These are phyloP conservation scores for Tylochromis polylepis DNA, from an alignment of 2,113 vertebrate species.

Conservation along the genomic window DNA sequence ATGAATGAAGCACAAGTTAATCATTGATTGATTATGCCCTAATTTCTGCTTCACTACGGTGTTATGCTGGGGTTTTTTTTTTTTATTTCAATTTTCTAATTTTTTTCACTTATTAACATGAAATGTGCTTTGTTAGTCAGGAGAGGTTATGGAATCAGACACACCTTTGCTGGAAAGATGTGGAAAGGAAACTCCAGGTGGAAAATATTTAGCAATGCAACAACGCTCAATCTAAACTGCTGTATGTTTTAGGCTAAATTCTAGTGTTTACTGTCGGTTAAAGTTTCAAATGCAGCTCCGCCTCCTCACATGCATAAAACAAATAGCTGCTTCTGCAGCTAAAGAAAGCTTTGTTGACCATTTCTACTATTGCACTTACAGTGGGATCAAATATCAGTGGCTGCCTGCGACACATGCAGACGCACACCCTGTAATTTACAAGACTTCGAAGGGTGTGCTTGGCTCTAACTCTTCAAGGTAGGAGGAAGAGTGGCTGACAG, in stretches of 20 bases:
- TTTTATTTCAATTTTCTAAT: not conserved
- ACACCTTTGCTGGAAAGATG: not conserved
- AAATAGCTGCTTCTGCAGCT: not conserved
- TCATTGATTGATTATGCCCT: not conserved
- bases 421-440: not conserved
- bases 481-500: not conserved
- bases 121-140: not conserved
- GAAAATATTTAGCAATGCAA: not conserved
- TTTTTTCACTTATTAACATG: not conserved
- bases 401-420: not conserved
- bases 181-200: not conserved
- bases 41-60: not conserved
- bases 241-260: not conserved
- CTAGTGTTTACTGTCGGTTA: not conserved
- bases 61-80: not conserved
- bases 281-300: rapidly evolving
- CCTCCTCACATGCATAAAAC: not conserved
- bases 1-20: conserved; percentile 3
- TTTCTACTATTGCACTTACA: not conserved
- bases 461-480: not conserved
- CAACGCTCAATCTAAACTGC: rapidly evolving
- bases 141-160: rapidly evolving
- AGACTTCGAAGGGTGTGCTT: not conserved
- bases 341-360: not conserved
- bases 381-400: not conserved